phyloP scores from a whole-genome alignment of 2,888 invertebrate species.

The Cheilosia soror region DNA sequence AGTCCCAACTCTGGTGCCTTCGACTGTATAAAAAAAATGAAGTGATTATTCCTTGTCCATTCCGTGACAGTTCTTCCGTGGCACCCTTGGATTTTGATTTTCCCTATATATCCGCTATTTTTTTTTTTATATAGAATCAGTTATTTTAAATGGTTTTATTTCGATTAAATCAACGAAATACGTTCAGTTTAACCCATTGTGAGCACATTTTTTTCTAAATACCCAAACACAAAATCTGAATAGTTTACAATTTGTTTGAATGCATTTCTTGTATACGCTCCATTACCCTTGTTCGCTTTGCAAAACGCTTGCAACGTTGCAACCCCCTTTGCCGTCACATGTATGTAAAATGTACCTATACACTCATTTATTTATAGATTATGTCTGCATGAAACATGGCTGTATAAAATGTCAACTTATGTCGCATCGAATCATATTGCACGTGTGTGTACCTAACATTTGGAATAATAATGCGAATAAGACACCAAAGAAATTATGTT shows the following conservation, averaged over 20 bases:
- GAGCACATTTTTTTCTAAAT: constrained; percentile 72
- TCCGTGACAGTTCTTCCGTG: no score
- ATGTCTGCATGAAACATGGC: no score
- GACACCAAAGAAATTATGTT: constrained; percentile 34
- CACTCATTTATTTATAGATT: not conserved
- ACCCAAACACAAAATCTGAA: constrained; percentile 44
- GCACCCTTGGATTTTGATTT: no score
- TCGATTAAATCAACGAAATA: no score
- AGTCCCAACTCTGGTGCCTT: no score
- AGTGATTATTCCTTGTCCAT: no score
- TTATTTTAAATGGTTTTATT: no score
- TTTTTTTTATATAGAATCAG: no score
- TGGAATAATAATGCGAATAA: constrained; percentile 37
- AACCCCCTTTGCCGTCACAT: not conserved
- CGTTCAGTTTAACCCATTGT: no score
- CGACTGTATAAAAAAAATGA: no score
- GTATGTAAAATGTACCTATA: not conserved
- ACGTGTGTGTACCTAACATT: constrained; percentile 20
- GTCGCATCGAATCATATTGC: constrained; percentile 18
- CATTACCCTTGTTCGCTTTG: constrained; percentile 34
- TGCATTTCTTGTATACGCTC: constrained; percentile 39
- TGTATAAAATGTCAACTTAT: constrained; percentile 19
- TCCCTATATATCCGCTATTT: no score
- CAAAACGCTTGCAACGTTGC: not conserved
- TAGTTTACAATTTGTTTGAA: constrained; percentile 75